Percentiles rank a stretch among this genome's conserved stretches.
These are phyloP conservation scores for Coranthus polyacanthus DNA, from an alignment of 2,797 vertebrate genomes.

Conservation along the genomic window DNA sequence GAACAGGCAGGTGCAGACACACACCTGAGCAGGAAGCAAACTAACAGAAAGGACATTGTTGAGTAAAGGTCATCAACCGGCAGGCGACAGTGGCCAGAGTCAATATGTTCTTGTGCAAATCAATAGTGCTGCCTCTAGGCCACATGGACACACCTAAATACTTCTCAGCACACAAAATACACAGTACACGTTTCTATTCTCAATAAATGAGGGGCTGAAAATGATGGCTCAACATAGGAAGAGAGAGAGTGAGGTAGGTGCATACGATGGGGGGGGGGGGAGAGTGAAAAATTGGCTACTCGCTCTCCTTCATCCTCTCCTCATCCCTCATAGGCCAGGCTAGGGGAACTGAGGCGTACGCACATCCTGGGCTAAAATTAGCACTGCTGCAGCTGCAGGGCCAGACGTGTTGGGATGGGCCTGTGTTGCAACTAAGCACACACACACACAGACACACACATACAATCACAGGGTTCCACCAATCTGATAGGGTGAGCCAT, in stretches of 20 bases:
- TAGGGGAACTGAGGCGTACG: slow-evolving; percentile 77
- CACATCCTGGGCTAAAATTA: slow-evolving; percentile 83
- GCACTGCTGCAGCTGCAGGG: slow-evolving; percentile 82
- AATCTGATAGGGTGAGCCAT: slow-evolving; percentile 61
- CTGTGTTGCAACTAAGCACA: slow-evolving; percentile 29
- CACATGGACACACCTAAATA: slow-evolving; percentile 18
- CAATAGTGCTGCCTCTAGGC: slow-evolving; percentile 43
- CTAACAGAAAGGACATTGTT: slow-evolving; percentile 20
- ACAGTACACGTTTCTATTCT: slow-evolving; percentile 5
- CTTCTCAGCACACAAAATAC: background rate
- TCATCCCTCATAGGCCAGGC: slow-evolving; percentile 66
- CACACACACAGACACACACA: slow-evolving; percentile 27
- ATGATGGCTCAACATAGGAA: background rate
- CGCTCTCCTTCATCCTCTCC: slow-evolving; percentile 50
- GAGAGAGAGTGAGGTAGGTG: background rate
- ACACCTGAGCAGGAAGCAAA: slow-evolving; percentile 25
- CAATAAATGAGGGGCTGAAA: background rate
- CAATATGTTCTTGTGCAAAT: slow-evolving; percentile 53
- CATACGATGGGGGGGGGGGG: background rate
- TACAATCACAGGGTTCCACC: slow-evolving; percentile 33
- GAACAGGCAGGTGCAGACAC: slow-evolving; percentile 2
- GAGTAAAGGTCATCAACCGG: slow-evolving; percentile 64
- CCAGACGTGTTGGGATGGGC: slow-evolving; percentile 78
- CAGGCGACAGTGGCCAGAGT: slow-evolving; percentile 27
- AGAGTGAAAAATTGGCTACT: slow-evolving; percentile 39